These are phyloP conservation scores for Conomelus anceps DNA, from an alignment of 2,888 invertebrate species.

Conservation along the genomic window DNA sequence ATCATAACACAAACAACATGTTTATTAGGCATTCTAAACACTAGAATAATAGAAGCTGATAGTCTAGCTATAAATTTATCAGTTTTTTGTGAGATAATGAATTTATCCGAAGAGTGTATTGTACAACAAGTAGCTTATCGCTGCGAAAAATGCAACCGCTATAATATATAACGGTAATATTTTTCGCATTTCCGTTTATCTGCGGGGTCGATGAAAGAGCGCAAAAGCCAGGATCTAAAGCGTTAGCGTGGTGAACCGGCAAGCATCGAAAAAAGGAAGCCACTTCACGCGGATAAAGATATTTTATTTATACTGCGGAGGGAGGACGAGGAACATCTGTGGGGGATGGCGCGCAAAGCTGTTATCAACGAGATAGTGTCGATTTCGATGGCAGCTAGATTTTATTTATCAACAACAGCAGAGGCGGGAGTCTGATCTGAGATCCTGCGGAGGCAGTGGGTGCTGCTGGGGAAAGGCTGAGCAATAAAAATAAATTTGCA, in stretches of 20 bases:
- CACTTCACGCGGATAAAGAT: not conserved
- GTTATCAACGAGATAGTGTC: not conserved
- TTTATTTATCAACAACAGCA: not conserved
- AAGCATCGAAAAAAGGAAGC: no score
- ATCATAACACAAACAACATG: no score
- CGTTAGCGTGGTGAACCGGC: not conserved
- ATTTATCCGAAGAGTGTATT: not conserved
- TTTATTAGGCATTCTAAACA: no score
- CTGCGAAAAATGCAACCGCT: not conserved
- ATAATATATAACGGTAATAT: not conserved
- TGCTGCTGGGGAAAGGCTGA: not conserved
- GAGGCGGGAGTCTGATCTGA: not conserved
- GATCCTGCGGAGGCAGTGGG: not conserved
- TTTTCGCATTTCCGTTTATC: not conserved
- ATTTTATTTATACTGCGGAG: not conserved
- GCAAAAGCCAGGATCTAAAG: not conserved
- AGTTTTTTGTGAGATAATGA: not conserved
- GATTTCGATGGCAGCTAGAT: not conserved
- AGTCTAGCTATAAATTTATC: not conserved
- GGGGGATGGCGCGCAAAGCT: not conserved
- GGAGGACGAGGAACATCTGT: not conserved
- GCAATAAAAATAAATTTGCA: slow-evolving; percentile 1
- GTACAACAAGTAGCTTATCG: not conserved
- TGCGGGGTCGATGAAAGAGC: not conserved
- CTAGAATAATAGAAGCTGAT: not conserved